Base-by-base conservation (phyloP, 2,888 invertebrate species). In the Polyommatus icarus region DNA sequence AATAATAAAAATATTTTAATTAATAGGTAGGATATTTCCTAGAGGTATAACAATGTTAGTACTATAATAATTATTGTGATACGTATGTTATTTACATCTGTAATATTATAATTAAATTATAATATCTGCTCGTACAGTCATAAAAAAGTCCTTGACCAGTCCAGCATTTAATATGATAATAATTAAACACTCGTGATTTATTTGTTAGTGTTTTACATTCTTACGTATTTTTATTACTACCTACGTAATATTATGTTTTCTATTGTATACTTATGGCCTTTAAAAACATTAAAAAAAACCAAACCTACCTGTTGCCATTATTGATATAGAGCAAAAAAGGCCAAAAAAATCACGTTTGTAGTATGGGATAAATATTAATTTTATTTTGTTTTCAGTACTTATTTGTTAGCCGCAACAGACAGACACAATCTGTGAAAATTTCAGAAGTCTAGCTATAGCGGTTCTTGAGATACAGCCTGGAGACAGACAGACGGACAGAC, bases 71-170 rank as follows among this genome's bases (percentile, higher is more conserved):
- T 46, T 46, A 54, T 54, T 18, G 18, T 54, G 18, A 1, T 18
- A 18, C 54, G 54, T 18, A 54, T 54, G 18, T 54, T 54, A 50
- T 5, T 15, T 24, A 50, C 12, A 15, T 18, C 15, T 54, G 54
- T 54, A 54, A 54, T 54, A 54, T 54, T 18, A 54, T 59, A 54
- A 54, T n/a, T 59, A 8, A 20, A 59, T 59, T 59, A 8, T 20
- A 59, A 59, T 67, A 67, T 67, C 61, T 24, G 20, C 20, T 59
- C 59, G 59, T 59, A 59, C 20, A 59, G 20, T 59, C n/a, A 59
- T 8, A 20, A 59, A 59, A 59, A 59, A 59, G 59, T 59, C 59
- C 59, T 59, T 59, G 59, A 8, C 59, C 59, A 59, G 59, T 59
- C n/a, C 54, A 54, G 15, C 18, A 54, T 5, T 54, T 54, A 54